Evolutionary conservation across 2,888 invertebrate species (phyloP), one percentile per base, ranked within the genome.

Genomic region (Prosopocoilus inquinatus): DNA sequence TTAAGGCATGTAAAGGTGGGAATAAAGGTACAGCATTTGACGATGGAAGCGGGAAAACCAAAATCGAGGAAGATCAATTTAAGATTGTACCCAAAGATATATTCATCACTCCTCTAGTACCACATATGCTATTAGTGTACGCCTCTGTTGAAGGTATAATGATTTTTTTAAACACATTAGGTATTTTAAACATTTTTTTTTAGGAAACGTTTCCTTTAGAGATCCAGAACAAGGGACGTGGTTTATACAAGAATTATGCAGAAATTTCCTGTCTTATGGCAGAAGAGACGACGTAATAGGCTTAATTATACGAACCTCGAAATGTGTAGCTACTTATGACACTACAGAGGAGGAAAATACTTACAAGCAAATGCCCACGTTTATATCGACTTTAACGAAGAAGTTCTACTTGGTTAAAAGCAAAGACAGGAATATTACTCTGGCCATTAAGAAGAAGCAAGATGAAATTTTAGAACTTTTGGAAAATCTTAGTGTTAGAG

Each of bases 191-290:
- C n/a, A n/a, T n/a, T n/a, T 9, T 46, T 28, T 55, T 62, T 36
- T 47, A 72, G 72, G 69, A 15, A 69, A 67, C 12, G 58, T 64
- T 5, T 67, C 69, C 2, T 69, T 63, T 54, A 58, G 73, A 50
- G 48, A 68, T 41, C 36, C 57, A 4, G 28, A 12, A 15, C 63
- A 63, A 1, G 76, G 76, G 1, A 67, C 72, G 0, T 76, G 76
- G 76, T 73, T 75, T 50, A 73, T 75, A 45, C 74, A 75, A 52
- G 75, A 75, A 57, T 46, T 75, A 13, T 75, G 74, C 59, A 70
- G 64, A 55, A 73, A 70, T 55, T 65, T 75, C 47, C 50, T 62
- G 2, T 52, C 65, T 1, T 73, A 71, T 53, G 75, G 74, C 1
- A 63, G 69, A 57, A 57, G 71, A 44, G 73, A 74, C 38, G 75